Conservation (phyloP, 2,888 invertebrate genomes). For the Lepidochrysops patricia region DNA sequence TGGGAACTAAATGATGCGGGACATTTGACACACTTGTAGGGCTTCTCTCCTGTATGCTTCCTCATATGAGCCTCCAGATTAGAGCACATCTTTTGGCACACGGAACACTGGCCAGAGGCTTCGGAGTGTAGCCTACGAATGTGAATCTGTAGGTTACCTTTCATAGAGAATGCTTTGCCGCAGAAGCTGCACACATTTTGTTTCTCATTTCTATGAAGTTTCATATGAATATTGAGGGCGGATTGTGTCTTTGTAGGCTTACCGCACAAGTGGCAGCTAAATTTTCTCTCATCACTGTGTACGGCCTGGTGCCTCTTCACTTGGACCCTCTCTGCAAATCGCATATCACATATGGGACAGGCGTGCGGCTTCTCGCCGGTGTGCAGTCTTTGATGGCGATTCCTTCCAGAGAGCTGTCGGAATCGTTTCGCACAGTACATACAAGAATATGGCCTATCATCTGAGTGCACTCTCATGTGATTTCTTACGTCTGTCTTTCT, state of each 20-base stretch:
- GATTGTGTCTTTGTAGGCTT: conserved; percentile 66
- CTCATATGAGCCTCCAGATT: conserved; percentile 73
- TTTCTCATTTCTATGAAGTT: conserved; percentile 52
- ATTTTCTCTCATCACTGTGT: conserved; percentile 68
- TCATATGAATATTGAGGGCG: conserved; percentile 66
- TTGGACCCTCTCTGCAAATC: conserved; percentile 47
- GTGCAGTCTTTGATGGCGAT: conserved; percentile 55
- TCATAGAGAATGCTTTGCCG: conserved; percentile 65
- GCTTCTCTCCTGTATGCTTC: conserved; percentile 73
- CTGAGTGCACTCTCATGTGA: conserved; percentile 57
- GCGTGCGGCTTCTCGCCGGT: conserved; percentile 59
- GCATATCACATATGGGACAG: conserved; percentile 51
- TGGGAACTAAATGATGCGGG: conserved; percentile 46
- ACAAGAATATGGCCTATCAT: conserved; percentile 54
- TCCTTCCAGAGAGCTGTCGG: conserved; percentile 52
- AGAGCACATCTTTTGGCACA: conserved; percentile 71
- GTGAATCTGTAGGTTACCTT: conserved; percentile 72
- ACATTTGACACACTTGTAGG: conserved; percentile 52
- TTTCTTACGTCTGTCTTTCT: conserved; percentile 53
- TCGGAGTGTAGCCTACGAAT: conserved; percentile 72
- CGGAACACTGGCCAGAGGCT: conserved; percentile 65
- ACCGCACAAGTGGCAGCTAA: conserved; percentile 69
- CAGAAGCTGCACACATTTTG: conserved; percentile 58
- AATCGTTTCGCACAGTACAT: conserved; percentile 48
- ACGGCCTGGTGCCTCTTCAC: conserved; percentile 52